Evolutionary conservation across 2,888 invertebrate genomes (phyloP).

Genomic region (Stegana nigrithorax): DNA sequence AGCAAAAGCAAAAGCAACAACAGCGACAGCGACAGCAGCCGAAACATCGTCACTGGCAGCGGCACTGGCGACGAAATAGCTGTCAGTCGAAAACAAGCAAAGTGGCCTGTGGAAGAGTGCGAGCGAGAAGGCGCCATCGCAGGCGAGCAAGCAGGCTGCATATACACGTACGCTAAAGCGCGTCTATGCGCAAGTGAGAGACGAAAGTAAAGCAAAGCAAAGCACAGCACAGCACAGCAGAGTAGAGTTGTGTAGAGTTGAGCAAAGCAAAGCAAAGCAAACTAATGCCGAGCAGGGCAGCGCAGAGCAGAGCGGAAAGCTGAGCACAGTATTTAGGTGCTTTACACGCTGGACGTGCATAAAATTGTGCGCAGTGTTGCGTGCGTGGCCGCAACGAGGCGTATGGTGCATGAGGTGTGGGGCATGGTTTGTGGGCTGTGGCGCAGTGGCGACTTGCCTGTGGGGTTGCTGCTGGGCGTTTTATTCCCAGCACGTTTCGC

Average conservation of each 20-base stretch:
- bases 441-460: slow-evolving; percentile 12
- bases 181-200: slow-evolving; percentile 40
- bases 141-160: slow-evolving; percentile 9
- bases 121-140: not conserved
- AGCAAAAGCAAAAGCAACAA: not conserved
- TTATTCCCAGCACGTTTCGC: slow-evolving; percentile 59
- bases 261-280: not conserved
- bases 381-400: slow-evolving; percentile 44
- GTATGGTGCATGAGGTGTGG: not conserved
- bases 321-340: no score
- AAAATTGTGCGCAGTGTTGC: slow-evolving; percentile 51
- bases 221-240: no score
- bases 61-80: not conserved
- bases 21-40: no score
- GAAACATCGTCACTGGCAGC: no score
- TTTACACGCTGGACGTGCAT: slow-evolving; percentile 61
- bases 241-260: not conserved
- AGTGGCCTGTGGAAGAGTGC: not conserved
- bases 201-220: no score
- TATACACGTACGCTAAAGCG: slow-evolving; percentile 11
- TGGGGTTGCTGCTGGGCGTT: slow-evolving; percentile 22
- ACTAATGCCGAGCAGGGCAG: slow-evolving; percentile 36
- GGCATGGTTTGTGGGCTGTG: slow-evolving; percentile 16
- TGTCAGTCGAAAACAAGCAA: not conserved
- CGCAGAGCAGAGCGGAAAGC: no score